Evolutionary conservation across 2,113 vertebrate genomes (phyloP).

Genomic region (Equus przewalskii): DNA sequence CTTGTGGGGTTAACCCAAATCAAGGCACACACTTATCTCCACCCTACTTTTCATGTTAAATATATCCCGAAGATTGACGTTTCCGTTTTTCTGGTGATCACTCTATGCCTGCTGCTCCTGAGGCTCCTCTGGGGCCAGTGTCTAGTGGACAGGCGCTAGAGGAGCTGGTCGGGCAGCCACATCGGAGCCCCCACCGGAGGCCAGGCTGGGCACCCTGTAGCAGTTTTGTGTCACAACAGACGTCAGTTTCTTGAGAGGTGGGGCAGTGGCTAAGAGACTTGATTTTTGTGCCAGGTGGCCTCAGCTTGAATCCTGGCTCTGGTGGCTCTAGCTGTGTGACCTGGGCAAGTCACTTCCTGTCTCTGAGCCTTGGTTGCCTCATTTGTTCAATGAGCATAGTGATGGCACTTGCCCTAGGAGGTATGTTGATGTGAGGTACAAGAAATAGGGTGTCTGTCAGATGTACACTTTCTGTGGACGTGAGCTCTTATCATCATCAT

Average conservation of each 20-base stretch:
- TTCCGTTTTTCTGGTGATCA: background rate
- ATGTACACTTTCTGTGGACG: background rate
- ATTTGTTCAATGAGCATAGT: background rate
- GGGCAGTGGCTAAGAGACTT: background rate
- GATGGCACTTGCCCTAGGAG: background rate
- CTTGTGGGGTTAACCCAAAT: background rate
- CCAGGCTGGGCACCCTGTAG: background rate
- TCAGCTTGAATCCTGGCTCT: background rate
- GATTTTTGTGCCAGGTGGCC: background rate
- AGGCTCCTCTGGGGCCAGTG: background rate
- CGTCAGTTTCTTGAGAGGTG: background rate
- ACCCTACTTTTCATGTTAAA: background rate
- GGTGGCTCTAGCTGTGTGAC: background rate
- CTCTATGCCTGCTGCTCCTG: background rate
- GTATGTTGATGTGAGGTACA: background rate
- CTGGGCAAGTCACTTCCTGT: background rate
- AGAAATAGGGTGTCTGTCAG: background rate
- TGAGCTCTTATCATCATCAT: background rate
- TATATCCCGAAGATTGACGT: too few relatives aligned
- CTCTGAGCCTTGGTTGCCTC: background rate
- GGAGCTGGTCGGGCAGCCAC: background rate
- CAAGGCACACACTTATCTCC: background rate
- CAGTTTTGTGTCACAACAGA: too few relatives aligned
- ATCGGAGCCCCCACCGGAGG: background rate
- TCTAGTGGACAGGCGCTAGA: background rate